These are phyloP conservation scores for Caenorhabditis sp. DNA, from an alignment of 2,888 invertebrate species.

Conservation along the genomic window DNA sequence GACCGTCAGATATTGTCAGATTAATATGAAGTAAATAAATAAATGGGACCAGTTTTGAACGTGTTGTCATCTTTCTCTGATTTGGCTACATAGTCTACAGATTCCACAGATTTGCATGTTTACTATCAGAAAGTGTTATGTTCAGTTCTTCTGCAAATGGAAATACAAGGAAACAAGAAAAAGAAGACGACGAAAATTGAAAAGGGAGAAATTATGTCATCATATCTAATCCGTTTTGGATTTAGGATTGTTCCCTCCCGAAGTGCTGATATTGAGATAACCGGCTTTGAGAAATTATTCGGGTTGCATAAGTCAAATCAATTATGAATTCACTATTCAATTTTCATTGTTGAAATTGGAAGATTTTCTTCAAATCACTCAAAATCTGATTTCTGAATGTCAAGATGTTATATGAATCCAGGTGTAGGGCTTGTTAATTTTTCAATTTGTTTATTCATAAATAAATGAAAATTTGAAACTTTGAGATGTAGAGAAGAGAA, in stretches of 20 bases:
- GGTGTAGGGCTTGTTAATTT: no score
- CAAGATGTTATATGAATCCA: no score
- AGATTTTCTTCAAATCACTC: neutral
- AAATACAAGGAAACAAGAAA: constrained; percentile 17
- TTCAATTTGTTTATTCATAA: constrained; percentile 24
- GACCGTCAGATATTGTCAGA: constrained; percentile 15
- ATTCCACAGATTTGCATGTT: constrained; percentile 42
- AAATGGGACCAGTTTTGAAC: constrained; percentile 43
- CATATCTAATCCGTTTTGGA: constrained; percentile 55
- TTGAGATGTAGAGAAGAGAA: neutral
- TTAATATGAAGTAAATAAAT: constrained; percentile 20
- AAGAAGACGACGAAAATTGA: neutral
- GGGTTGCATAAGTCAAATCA: constrained; percentile 61
- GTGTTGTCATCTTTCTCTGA: constrained; percentile 15
- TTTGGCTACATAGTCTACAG: constrained; percentile 4
- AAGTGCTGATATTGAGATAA: constrained; percentile 29
- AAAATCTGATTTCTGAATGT: constrained; percentile 3
- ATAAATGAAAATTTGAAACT: constrained; percentile 25
- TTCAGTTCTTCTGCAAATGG: constrained; percentile 16
- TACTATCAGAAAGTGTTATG: constrained; percentile 27
- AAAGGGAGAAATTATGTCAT: constrained; percentile 48
- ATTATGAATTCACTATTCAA: constrained; percentile 35
- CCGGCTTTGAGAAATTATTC: constrained; percentile 47
- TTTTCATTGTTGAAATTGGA: constrained; percentile 15
- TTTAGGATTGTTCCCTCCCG: constrained; percentile 50